Percentiles rank a stretch among this genome's conserved stretches.
Evolutionary conservation across 2,888 invertebrate genomes (phyloP).

Genomic region (Caenorhabditis imperialis): DNA sequence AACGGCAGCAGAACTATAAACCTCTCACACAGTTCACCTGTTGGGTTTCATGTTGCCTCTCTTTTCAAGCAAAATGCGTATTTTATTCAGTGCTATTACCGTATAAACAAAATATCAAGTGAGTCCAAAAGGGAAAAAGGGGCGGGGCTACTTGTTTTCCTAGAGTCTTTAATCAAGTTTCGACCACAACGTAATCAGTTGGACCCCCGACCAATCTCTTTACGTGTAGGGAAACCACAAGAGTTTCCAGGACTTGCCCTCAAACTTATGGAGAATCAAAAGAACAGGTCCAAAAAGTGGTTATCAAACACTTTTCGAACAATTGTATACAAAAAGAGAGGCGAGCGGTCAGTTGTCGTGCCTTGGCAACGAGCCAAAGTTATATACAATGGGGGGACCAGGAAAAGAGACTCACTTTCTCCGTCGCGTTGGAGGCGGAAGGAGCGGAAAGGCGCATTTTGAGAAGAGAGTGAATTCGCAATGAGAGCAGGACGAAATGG

Average conservation of each 20-base stretch:
- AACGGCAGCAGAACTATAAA: slow-evolving; percentile 5
- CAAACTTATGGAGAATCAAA: slow-evolving; percentile 4
- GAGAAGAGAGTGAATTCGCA: background rate
- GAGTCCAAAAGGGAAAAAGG: slow-evolving; percentile 1
- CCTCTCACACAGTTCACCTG: slow-evolving; percentile 15
- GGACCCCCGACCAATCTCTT: slow-evolving; percentile 19
- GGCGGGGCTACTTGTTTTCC: too few relatives aligned
- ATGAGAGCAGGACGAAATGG: background rate
- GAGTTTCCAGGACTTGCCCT: too few relatives aligned
- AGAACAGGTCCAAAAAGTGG: slow-evolving; percentile 7
- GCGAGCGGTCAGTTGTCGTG: too few relatives aligned
- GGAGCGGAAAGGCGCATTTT: slow-evolving; percentile 11
- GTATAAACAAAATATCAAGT: background rate
- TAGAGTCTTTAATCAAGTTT: too few relatives aligned
- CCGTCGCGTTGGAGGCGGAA: slow-evolving; percentile 13
- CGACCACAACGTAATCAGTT: slow-evolving; percentile 17
- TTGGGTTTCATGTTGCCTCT: slow-evolving; percentile 34
- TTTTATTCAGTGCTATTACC: background rate
- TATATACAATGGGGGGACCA: slow-evolving; percentile 32
- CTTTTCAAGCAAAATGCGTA: too few relatives aligned
- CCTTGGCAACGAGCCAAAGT: slow-evolving; percentile 43
- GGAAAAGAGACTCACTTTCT: slow-evolving; percentile 37
- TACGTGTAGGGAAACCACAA: too few relatives aligned
- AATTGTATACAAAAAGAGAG: slow-evolving; percentile 34
- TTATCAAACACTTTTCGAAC: background rate